Conservation (phyloP, 2,797 vertebrate genomes). For the Sitta carolinensis region DNA sequence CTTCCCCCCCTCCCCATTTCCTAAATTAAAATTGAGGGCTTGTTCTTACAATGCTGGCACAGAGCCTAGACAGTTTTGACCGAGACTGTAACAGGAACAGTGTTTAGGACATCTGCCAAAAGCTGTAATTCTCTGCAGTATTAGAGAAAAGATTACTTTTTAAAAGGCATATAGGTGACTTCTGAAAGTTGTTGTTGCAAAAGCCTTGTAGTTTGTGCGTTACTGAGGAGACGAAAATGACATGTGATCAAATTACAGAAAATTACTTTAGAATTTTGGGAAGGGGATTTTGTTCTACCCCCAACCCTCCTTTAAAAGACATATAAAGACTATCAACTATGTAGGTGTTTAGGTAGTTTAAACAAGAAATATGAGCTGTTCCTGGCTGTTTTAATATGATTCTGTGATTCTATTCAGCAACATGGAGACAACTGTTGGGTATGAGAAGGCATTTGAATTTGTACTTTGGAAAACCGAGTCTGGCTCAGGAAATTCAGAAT, state of each 20-base stretch:
- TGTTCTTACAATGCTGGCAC: slow-evolving; percentile 56
- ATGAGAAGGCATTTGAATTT: background rate
- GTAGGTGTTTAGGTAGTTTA: background rate
- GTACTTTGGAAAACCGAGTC: background rate
- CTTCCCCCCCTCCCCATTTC: background rate
- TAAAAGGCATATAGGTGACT: slow-evolving; percentile 37
- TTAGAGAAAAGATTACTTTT: slow-evolving; percentile 41
- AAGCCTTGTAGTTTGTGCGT: background rate
- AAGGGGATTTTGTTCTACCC: background rate
- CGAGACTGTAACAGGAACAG: slow-evolving; percentile 20
- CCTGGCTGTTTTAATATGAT: background rate
- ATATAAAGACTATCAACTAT: background rate
- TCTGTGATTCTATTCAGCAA: background rate
- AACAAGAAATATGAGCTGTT: background rate
- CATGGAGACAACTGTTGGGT: background rate
- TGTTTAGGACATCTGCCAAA: slow-evolving; percentile 56
- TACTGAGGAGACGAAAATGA: background rate
- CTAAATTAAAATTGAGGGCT: slow-evolving; percentile 50
- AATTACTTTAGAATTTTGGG: background rate
- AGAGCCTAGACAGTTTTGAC: slow-evolving; percentile 57
- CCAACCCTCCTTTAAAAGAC: background rate
- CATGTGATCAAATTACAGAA: background rate
- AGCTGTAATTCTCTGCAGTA: slow-evolving; percentile 36
- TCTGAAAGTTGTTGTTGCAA: background rate
- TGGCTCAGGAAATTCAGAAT: background rate